Percentiles rank a stretch among this genome's conserved stretches.
These are phyloP conservation scores for Chrysaora quinquecirrha DNA, from an alignment of 30 jellyfish, hydroid and myxozoan genomes.

Conservation along the genomic window DNA sequence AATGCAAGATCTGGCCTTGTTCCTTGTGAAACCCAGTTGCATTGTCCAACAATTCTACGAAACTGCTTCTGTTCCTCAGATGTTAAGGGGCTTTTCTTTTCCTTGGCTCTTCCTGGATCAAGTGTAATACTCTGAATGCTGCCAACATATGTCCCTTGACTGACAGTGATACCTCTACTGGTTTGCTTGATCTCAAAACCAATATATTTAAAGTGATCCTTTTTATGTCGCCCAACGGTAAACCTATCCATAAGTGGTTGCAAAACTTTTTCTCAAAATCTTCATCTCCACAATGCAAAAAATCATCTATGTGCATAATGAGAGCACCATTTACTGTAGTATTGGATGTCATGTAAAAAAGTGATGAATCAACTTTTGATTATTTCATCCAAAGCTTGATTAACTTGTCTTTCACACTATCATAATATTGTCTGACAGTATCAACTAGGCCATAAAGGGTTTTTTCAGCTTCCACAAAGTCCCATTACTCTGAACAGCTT, in stretches of 20 bases:
- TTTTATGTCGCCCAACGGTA: constrained; percentile 5
- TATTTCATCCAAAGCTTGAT: constrained; percentile 7
- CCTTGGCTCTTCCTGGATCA: constrained; percentile 12
- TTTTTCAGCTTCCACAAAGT: constrained; percentile 32
- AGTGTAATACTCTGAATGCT: neutral
- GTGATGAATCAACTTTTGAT: constrained; percentile 25
- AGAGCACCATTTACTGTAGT: neutral
- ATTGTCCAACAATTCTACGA: too few species aligned
- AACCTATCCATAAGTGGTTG: neutral
- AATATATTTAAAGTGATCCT: constrained; percentile 6
- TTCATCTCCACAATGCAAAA: constrained; percentile 27
- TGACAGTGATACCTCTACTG: neutral
- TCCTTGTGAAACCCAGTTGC: constrained; percentile 4
- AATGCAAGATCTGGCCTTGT: constrained; percentile 54
- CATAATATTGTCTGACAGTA: constrained; percentile 20
- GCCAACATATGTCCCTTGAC: constrained; percentile 7
- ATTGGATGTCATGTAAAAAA: constrained; percentile 1
- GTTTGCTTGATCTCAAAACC: constrained; percentile 1
- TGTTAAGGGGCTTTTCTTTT: neutral
- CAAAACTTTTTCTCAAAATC: constrained; percentile 3
- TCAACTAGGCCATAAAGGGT: constrained; percentile 50
- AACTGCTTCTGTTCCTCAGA: neutral
- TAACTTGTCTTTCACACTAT: constrained; percentile 29
- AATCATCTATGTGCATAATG: constrained; percentile 27
- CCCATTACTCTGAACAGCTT: neutral